Base-by-base conservation (phyloP, 2,888 invertebrate species). In the Charanyca ferruginea region DNA sequence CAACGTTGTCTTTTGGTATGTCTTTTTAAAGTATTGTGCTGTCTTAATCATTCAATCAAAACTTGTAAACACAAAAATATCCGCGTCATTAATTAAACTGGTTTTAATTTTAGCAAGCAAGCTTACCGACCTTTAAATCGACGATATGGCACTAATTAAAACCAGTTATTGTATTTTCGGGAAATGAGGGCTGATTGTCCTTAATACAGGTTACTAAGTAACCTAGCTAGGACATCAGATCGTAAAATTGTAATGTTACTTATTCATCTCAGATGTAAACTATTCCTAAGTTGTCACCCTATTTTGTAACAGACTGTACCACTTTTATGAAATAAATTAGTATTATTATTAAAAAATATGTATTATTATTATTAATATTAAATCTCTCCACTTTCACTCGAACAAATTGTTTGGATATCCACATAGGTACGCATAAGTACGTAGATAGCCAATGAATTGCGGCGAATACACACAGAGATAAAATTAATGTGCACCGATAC, bases 401-500 rank as follows among this genome's bases (percentile, higher is more conserved):
- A 65, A 72, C 55, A 63, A 62, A 69, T 71, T 74, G 65, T 75
- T 73, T 80, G 72, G 53, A 52, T 72, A 60, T n/a, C n/a, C n/a
- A n/a, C n/a, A n/a, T 5, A 38, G 9, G 38, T 38, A 38, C 28
- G 7, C 28, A 5, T 28, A 38, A 13, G 16, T 61, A 53, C 48
- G 64, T 23, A 62, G 64, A 51, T 45, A 71, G 57, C 44, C 22
- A 60, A 58, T 64, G 53, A 61, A 74, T 61, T 67, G 61, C 71
- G 63, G 68, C 60, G 25, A 77, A 78, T 73, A 71, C 63, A 52
- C 67, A 66, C 79, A 73, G 69, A 79, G 77, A 75, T 72, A 74
- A 77, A 64, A 83, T 81, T 55, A 65, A 80, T 83, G 75, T 72
- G 59, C 74, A 64, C 35, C 38, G 53, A 70, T 74, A 69, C 49